Base-by-base conservation (phyloP, 2,797 vertebrate species). In the Malurus splendens region DNA sequence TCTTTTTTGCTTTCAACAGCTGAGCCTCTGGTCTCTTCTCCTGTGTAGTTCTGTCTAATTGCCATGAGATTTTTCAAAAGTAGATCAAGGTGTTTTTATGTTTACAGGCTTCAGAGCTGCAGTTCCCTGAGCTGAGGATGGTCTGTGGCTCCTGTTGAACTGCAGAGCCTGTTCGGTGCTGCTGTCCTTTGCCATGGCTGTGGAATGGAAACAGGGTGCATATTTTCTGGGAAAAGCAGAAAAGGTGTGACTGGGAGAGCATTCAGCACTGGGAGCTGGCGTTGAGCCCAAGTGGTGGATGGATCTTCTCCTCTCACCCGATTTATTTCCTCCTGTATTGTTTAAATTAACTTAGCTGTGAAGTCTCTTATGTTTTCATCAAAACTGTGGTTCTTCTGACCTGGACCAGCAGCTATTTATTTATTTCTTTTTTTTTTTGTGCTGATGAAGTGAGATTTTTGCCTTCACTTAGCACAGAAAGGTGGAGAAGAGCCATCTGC, bases 341-440 rank as follows among this genome's bases (percentile, higher is more conserved):
- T 92, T 93, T 92, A 68, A 61, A 91, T 56, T 66, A 87, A 27
- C 62, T 83, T 61, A 20, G 15, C 66, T 59, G 56, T 41, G 52
- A 83, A 81, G 38, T 66, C 33, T 62, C 23, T 45, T 24, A 45
- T 88, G 72, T 44, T 89, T 90, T 36, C 55, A 64, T 78, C 50
- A 54, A 47, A 87, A 67, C 5, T 45, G 19, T 0, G 1, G 18
- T 47, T 89, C 18, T 52, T 16, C 44, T 68, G 67, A 79, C 48
- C 44, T 8, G 0, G 27, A 39, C 22, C 14, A 76, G 45, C 64
- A 73, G 41, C 23, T 65, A 20, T 45, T 59, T 28, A 20, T 14
- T 1, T 24, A 14, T 30, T 8, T 47, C 3, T 4, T 24, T 45
- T 44, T 45, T 44, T 42, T 20, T 39, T 28, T 33, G 14, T 67